A percentile compares a stretch with the other conserved stretches of the same genome.
These are phyloP conservation scores for Etheostoma perlongum DNA, from an alignment of 2,797 vertebrate genomes.

Conservation along the genomic window DNA sequence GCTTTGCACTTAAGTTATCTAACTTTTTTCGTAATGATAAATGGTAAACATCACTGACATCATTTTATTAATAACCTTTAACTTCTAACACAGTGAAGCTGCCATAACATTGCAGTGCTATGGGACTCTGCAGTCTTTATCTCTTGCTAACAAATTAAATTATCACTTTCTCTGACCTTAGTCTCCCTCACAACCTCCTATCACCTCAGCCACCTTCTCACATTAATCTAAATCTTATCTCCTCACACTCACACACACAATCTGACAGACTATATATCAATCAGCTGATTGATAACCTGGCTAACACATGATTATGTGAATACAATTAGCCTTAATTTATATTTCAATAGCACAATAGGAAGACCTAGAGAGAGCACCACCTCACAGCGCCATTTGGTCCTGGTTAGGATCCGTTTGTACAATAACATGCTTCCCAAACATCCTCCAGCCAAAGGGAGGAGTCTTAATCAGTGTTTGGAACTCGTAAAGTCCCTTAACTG, in stretches of 20 bases:
- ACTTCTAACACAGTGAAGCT: constrained; percentile 3
- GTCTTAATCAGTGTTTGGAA: constrained; percentile 74
- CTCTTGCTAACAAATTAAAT: constrained; percentile 62
- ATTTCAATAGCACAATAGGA: constrained; percentile 30
- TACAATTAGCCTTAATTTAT: constrained; percentile 26
- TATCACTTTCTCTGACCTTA: constrained; percentile 69
- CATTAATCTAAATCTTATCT: constrained; percentile 76
- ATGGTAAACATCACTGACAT: neutral
- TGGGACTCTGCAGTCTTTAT: constrained; percentile 47
- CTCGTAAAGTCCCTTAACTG: constrained; percentile 68
- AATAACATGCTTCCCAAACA: constrained; percentile 58
- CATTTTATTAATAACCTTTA: constrained; percentile 6
- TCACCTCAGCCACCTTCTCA: constrained; percentile 64
- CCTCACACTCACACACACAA: constrained; percentile 33
- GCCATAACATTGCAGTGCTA: neutral
- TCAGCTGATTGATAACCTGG: constrained; percentile 62
- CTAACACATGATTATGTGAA: constrained; percentile 54
- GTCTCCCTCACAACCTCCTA: constrained; percentile 41
- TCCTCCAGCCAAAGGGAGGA: constrained; percentile 52
- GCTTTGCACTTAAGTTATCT: neutral
- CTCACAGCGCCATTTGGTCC: constrained; percentile 64
- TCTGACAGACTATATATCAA: constrained; percentile 46
- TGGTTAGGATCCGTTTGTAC: constrained; percentile 58
- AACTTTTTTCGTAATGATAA: neutral
- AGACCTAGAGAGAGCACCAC: constrained; percentile 12